Evolutionary conservation across 1,140 invertebrate species (phyloP).

Genomic region (Araneus ventricosus): DNA sequence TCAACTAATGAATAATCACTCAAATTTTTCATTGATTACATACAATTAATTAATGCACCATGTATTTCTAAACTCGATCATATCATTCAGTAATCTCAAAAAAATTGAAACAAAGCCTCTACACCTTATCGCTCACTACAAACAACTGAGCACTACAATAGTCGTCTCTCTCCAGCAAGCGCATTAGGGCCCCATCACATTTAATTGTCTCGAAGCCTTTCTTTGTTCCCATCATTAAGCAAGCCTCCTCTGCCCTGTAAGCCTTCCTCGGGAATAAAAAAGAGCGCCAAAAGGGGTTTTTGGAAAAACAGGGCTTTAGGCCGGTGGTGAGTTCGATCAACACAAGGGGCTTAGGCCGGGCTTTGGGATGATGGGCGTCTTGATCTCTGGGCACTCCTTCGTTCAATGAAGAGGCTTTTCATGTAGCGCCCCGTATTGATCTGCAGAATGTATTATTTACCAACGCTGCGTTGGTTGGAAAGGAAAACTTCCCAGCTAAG

Average conservation of each 20-base stretch:
- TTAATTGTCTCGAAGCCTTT: conserved; percentile 16
- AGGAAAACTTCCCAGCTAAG: no score
- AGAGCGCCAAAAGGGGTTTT: conserved; percentile 12
- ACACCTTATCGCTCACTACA: neutral
- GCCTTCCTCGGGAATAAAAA: neutral
- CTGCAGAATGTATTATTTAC: conserved; percentile 67
- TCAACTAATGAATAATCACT: no score
- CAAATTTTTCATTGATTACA: no score
- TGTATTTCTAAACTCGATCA: no score
- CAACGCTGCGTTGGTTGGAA: neutral
- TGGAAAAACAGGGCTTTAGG: conserved; percentile 47
- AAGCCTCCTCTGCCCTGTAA: neutral
- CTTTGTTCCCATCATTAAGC: conserved; percentile 32
- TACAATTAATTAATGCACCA: no score
- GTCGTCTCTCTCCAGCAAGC: neutral
- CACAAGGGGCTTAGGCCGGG: conserved; percentile 62
- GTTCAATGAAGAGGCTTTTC: conserved; percentile 74
- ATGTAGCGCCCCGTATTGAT: conserved; percentile 67
- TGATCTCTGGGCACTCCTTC: conserved; percentile 46
- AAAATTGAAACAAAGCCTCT: neutral
- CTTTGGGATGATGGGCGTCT: conserved; percentile 64
- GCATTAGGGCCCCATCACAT: conserved; percentile 15
- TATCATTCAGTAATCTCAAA: no score
- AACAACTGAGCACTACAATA: no score
- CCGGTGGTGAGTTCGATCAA: conserved; percentile 73